Evolutionary conservation across 2,888 invertebrate genomes (phyloP).

Genomic region (Alviniconcha strummeri): DNA sequence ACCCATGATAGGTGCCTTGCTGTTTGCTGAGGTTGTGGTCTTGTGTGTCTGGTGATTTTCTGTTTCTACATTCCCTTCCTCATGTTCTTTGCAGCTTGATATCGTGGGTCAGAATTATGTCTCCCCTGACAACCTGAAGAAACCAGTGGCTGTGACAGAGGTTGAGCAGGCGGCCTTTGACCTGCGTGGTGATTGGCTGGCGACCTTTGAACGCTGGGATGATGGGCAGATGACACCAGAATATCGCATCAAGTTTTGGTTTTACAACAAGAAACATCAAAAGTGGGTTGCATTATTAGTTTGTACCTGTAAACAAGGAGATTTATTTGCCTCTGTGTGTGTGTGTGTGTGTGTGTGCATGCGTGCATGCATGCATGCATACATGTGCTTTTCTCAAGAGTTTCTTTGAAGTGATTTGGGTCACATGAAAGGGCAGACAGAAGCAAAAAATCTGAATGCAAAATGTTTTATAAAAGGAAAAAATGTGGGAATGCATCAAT

Average conservation of each 20-base stretch:
- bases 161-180: slow-evolving; percentile 82
- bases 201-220: slow-evolving; percentile 77
- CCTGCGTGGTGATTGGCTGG: slow-evolving; percentile 83
- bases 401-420: too few species aligned
- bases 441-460: too few species aligned
- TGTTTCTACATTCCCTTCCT: too few species aligned
- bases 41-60: too few species aligned
- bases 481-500: too few species aligned
- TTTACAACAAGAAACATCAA: slow-evolving; percentile 78
- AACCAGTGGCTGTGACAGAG: slow-evolving; percentile 79
- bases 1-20: too few species aligned
- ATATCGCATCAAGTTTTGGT: slow-evolving; percentile 86
- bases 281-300: slow-evolving; percentile 74
- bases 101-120: slow-evolving; percentile 83
- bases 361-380: not conserved
- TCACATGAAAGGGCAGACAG: not conserved
- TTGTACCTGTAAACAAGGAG: not conserved
- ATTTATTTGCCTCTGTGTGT: not conserved
- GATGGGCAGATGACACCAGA: slow-evolving; percentile 79
- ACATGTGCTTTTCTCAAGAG: too few species aligned
- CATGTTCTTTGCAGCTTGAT: slow-evolving; percentile 74
- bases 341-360: not conserved
- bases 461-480: too few species aligned
- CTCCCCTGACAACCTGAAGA: slow-evolving; percentile 78
- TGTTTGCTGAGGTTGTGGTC: too few species aligned